Percentiles rank a stretch among this genome's conserved stretches.
Evolutionary conservation across 2,888 invertebrate species (phyloP).

Genomic region (Agrenia bidenticulata): DNA sequence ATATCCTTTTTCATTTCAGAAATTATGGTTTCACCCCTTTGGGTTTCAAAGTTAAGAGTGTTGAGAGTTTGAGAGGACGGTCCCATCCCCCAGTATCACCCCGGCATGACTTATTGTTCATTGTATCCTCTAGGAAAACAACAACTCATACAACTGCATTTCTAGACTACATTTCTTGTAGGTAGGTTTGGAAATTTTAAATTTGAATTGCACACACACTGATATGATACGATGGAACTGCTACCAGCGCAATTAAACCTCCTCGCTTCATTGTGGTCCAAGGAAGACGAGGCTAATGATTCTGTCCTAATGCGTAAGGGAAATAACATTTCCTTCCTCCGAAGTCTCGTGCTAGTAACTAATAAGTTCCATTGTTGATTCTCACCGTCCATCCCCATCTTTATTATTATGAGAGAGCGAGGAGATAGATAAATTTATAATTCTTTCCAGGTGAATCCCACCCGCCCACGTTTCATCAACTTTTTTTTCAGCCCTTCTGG

Average conservation of each 20-base stretch:
- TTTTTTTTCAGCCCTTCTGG: no score
- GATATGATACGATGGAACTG: no score
- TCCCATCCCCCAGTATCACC: slow-evolving; percentile 1
- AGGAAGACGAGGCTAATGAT: neutral
- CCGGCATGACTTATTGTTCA: slow-evolving; percentile 3
- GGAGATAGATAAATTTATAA: neutral
- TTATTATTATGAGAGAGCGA: neutral
- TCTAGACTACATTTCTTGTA: neutral
- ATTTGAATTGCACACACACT: no score
- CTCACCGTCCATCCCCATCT: neutral
- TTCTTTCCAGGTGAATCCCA: neutral
- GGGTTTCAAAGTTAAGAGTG: slow-evolving; percentile 1
- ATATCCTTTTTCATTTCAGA: slow-evolving; percentile 40
- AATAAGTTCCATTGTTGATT: neutral
- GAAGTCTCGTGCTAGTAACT: neutral
- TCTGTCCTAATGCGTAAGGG: neutral
- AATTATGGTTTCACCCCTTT: neutral
- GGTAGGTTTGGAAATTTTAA: neutral
- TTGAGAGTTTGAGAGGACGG: slow-evolving; percentile 13
- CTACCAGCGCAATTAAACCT: no score
- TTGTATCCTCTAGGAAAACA: slow-evolving; percentile 17
- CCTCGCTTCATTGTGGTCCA: no score
- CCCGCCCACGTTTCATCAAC: slow-evolving; percentile 5
- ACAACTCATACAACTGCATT: slow-evolving; percentile 13
- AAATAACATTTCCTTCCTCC: slow-evolving; percentile 6